Evolutionary conservation across 2,888 invertebrate genomes (phyloP), one percentile per base, ranked within the genome.

Genomic region (Calliopum simillimum): DNA sequence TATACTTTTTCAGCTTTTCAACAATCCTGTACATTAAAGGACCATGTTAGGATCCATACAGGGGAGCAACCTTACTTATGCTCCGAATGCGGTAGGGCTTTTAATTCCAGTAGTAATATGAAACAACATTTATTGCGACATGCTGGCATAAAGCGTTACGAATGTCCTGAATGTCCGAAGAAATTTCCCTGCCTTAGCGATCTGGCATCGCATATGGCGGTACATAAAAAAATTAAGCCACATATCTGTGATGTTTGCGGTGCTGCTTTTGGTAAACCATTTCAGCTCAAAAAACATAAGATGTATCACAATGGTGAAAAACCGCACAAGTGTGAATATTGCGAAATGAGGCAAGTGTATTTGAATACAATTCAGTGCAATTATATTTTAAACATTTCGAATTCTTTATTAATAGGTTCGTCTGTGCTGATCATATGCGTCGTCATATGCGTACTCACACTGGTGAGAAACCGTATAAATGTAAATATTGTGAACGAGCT

Each of bases 231-330:
- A 19, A 87, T 87, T 14, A 81, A 91, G 73, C 91, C 91, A 0
- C 89, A 89, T 82, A 88, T 89, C 73, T 92, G 92, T 74, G 89
- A 89, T 56, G 87, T 88, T 67, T 92, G 92, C 75, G 89, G 89
- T 12, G 89, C 90, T 72, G 76, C 87, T 16, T 89, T 89, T 77
- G 89, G 89, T 0, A 89, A 89, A 74, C 85, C 86, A 1, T 88
- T 86, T 76, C 89, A 89, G 1, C 80, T 91, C 46, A 90, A 89
- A 78, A 89, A 91, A 65, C 92, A 92, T 79, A 87, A 88, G 78
- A 82, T 90, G 55, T 91, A 91, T 53, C 92, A 92, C 76, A 88
- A 90, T 0, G 91, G 91, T 0, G 87, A 91, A 62, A 79, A 76
- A 43, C 78, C 76, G 13, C 75, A 77, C 61, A 77, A 79, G 65